Percentiles rank a stretch among this genome's conserved stretches.
Conservation (phyloP, 1,140 invertebrate species). For the Cyclina sinensis region DNA sequence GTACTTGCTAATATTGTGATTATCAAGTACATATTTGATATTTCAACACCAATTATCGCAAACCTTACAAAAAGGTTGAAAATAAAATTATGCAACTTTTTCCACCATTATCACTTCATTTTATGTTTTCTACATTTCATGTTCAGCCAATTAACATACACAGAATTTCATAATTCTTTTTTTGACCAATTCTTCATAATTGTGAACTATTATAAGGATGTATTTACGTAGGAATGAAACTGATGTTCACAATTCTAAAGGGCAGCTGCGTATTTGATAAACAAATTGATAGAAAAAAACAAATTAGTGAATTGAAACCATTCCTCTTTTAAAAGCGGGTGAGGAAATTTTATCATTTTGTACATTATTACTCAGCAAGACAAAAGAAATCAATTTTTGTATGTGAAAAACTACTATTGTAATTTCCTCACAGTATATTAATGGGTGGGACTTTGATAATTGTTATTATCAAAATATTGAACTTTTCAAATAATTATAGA, state of each 20-base stretch:
- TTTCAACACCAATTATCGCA: conserved; percentile 32
- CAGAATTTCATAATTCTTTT: conserved; percentile 11
- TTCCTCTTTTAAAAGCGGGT: not conserved
- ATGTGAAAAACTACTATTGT: conserved; percentile 34
- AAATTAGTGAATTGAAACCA: conserved; percentile 31
- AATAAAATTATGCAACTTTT: conserved; percentile 53
- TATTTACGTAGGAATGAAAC: not conserved
- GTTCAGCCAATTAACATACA: conserved; percentile 20
- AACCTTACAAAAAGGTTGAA: conserved; percentile 44
- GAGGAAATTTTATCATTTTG: not conserved
- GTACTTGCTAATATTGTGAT: conserved; percentile 23
- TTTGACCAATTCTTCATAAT: not conserved
- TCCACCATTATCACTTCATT: not conserved
- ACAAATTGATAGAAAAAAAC: not conserved
- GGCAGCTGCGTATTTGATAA: conserved; percentile 28
- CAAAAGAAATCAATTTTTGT: conserved; percentile 48
- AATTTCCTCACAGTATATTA: not conserved
- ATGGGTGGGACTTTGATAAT: conserved; percentile 35
- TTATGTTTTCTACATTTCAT: not conserved
- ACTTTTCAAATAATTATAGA: conserved; percentile 11
- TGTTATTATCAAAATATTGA: conserved; percentile 18
- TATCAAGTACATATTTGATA: conserved; percentile 26
- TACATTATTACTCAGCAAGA: not conserved
- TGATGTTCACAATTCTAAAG: conserved; percentile 2
- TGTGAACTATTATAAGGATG: not conserved